phyloP scores from a whole-genome alignment of 2,113 vertebrate species.

The Aegithalos caudatus region DNA sequence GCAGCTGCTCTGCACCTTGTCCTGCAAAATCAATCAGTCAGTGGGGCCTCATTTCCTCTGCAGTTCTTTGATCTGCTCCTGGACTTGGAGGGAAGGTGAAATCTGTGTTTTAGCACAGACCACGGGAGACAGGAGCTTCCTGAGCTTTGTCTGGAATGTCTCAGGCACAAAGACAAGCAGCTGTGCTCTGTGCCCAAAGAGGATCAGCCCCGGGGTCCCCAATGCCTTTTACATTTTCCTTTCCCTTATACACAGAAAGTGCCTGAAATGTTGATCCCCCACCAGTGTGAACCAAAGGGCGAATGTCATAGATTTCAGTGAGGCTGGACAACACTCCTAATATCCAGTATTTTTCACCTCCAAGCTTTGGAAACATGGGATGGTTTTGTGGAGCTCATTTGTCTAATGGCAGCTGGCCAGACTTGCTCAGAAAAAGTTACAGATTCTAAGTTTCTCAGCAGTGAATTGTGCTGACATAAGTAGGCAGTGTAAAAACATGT shows the following conservation, averaged over 20 bases:
- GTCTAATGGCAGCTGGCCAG: not conserved
- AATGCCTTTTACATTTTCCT: not conserved
- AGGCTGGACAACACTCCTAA: not conserved
- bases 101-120: not conserved
- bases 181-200: not conserved
- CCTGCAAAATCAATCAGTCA: not conserved
- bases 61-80: not conserved
- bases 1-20: not conserved
- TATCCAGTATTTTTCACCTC: not conserved
- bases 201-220: not conserved
- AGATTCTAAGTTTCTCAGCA: not conserved
- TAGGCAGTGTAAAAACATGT: not conserved
- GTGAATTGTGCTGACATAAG: constrained; percentile 31
- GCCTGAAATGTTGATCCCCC: not conserved
- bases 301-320: not conserved
- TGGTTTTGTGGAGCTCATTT: not conserved
- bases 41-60: not conserved
- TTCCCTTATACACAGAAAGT: not conserved
- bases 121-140: not conserved
- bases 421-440: not conserved
- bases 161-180: not conserved
- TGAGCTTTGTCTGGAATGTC: not conserved
- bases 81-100: not conserved
- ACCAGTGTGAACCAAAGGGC: not conserved
- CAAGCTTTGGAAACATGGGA: not conserved